Conservation (phyloP, 2,797 vertebrate species). For the Syngnathus acus region DNA sequence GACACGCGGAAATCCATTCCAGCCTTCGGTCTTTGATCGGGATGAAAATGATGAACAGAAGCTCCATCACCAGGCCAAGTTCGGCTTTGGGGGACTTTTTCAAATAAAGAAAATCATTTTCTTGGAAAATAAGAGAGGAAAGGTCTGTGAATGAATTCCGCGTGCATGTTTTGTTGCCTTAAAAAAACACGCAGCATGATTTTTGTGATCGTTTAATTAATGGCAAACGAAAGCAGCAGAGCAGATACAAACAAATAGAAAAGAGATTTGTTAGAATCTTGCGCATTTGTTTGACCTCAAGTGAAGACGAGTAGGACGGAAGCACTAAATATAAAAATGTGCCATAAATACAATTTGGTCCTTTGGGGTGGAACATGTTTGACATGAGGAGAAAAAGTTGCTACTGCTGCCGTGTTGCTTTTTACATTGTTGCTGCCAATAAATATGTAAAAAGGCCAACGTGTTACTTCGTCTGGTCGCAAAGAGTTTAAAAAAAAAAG, state of each 20-base stretch:
- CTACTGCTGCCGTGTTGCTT: slow-evolving; percentile 62
- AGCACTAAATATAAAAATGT: slow-evolving; percentile 84
- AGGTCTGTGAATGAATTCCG: too few relatives aligned
- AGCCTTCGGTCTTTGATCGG: too few relatives aligned
- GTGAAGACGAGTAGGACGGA: neutral
- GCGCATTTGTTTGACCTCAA: neutral
- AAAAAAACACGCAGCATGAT: too few relatives aligned
- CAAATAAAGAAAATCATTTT: too few relatives aligned
- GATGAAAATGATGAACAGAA: too few relatives aligned
- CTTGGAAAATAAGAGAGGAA: too few relatives aligned
- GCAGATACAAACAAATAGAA: neutral
- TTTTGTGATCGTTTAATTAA: too few relatives aligned
- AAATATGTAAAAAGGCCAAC: slow-evolving; percentile 66
- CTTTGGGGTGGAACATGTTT: slow-evolving; percentile 84
- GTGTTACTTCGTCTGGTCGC: neutral
- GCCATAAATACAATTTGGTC: slow-evolving; percentile 99
- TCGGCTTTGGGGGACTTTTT: too few relatives aligned
- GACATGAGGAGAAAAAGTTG: slow-evolving; percentile 82
- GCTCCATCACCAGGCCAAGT: too few relatives aligned
- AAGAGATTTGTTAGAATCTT: neutral
- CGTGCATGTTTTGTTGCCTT: too few relatives aligned
- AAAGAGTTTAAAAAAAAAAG: slow-evolving; percentile 28
- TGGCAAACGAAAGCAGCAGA: neutral
- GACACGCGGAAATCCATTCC: too few relatives aligned
- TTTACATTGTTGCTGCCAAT: slow-evolving; percentile 60